Evolutionary conservation across 1,140 invertebrate species (phyloP).

Genomic region (Nomia melanderi): DNA sequence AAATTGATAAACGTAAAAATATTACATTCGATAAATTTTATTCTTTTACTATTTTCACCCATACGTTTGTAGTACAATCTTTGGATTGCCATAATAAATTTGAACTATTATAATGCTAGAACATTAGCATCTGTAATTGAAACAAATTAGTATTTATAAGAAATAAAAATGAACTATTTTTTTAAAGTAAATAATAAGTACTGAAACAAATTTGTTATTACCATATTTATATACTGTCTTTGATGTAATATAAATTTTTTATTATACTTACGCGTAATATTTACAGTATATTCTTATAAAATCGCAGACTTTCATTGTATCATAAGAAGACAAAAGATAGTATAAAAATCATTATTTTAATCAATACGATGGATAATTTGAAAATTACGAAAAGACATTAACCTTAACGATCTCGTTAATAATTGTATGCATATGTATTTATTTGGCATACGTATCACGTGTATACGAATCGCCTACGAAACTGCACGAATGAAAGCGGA

Average conservation of each 20-base stretch:
- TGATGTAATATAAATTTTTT: too few relatives aligned
- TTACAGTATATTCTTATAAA: not conserved
- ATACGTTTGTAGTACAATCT: too few relatives aligned
- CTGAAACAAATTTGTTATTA: not conserved
- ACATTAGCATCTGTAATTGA: not conserved
- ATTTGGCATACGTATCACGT: slow-evolving; percentile 37
- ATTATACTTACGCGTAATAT: not conserved
- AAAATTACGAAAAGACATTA: not conserved
- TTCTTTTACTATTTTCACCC: too few relatives aligned
- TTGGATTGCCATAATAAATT: not conserved
- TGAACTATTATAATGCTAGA: not conserved
- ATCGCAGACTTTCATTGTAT: not conserved
- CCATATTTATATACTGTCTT: too few relatives aligned
- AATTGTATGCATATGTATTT: not conserved
- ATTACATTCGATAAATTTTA: too few relatives aligned
- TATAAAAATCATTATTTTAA: not conserved
- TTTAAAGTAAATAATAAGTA: not conserved
- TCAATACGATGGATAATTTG: not conserved
- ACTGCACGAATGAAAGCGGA: slow-evolving; percentile 33
- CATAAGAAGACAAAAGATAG: not conserved
- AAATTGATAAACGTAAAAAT: too few relatives aligned
- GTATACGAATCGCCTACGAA: slow-evolving; percentile 16
- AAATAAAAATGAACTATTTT: too few relatives aligned
- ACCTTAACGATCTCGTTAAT: not conserved
- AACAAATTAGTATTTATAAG: not conserved